Evolutionary conservation across 2,797 vertebrate species (phyloP).

Genomic region (Rhynchotus rufescens): DNA sequence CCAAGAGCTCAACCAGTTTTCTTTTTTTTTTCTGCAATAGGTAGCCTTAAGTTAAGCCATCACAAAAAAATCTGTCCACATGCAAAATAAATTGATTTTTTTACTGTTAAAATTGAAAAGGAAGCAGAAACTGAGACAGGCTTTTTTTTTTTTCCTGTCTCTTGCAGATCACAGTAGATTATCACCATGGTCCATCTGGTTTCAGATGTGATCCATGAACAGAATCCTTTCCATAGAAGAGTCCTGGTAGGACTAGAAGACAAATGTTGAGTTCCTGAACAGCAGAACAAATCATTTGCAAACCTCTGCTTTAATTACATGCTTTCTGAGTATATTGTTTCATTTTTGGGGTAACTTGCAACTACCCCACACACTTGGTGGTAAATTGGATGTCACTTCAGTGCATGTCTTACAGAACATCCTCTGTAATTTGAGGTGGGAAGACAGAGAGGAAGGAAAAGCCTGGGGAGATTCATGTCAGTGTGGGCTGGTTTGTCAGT

Average conservation of each 20-base stretch:
- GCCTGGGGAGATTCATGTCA: fast-evolving
- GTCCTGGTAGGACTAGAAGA: neutral
- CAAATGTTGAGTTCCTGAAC: neutral
- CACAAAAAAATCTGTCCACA: neutral
- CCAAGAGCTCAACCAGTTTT: neutral
- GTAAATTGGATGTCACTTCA: neutral
- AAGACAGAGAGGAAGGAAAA: neutral
- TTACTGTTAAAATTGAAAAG: neutral
- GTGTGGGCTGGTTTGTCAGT: fast-evolving
- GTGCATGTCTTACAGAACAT: fast-evolving
- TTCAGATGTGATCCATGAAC: fast-evolving
- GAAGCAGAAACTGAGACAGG: neutral
- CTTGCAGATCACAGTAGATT: neutral
- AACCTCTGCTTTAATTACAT: neutral
- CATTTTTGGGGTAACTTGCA: neutral
- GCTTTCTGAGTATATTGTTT: neutral
- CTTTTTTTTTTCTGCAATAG: neutral
- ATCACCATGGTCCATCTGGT: neutral
- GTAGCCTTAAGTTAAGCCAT: neutral
- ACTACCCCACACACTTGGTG: neutral
- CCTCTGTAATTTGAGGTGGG: neutral
- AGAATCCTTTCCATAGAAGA: neutral
- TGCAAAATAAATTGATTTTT: neutral
- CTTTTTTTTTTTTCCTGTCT: neutral
- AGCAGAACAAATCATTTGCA: conserved; percentile 29